These are phyloP conservation scores for Vidua chalybeata DNA, from an alignment of 2,113 vertebrate genomes.

Conservation along the genomic window DNA sequence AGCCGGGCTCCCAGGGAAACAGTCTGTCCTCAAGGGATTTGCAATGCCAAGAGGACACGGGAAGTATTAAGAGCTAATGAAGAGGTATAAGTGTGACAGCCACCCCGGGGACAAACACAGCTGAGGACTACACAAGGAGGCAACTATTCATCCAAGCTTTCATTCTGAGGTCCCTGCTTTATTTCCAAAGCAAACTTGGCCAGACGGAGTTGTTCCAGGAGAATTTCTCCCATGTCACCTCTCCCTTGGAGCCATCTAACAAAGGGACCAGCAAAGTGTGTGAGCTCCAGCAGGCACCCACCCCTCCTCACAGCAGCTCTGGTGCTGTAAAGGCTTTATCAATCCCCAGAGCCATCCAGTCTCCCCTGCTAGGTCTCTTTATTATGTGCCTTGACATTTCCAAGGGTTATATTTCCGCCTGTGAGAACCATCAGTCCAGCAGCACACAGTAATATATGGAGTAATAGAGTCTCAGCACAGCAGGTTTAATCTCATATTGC, in stretches of 20 bases:
- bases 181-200: background rate
- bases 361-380: conserved; percentile 69
- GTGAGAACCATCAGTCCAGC: conserved; percentile 66
- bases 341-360: conserved; percentile 52
- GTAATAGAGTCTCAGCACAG: conserved; percentile 70
- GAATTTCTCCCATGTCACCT: conserved; percentile 30
- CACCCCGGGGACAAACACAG: background rate
- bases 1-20: background rate
- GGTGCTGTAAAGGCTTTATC: conserved; percentile 47
- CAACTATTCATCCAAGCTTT: background rate
- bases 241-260: background rate
- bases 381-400: conserved; percentile 70
- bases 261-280: background rate
- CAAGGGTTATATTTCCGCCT: conserved; percentile 70
- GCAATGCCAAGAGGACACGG: background rate
- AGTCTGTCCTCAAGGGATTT: background rate
- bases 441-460: conserved; percentile 69
- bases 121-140: background rate
- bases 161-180: background rate
- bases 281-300: background rate
- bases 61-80: background rate
- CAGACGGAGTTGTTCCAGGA: background rate
- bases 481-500: conserved; percentile 71
- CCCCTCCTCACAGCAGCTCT: background rate
- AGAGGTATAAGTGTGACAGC: background rate